A percentile compares a stretch with the other conserved stretches of the same genome.
Conservation (phyloP, 2,113 vertebrate genomes). For the Bathybates hornii region DNA sequence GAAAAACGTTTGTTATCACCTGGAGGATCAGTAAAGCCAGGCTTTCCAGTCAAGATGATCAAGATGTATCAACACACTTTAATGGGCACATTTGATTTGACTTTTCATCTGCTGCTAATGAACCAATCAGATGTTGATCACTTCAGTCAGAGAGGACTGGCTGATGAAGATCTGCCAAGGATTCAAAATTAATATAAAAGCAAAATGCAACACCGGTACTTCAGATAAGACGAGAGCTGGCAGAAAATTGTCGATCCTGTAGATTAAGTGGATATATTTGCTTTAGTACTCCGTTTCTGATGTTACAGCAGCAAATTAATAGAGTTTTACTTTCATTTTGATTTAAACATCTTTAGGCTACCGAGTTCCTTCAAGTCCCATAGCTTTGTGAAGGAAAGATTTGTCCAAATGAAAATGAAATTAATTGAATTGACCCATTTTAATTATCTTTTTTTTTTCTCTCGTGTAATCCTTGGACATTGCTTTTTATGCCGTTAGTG, state of each 20-base stretch:
- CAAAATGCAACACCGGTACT: not conserved
- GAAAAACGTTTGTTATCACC: not conserved
- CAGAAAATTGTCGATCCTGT: not conserved
- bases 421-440: not conserved
- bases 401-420: not conserved
- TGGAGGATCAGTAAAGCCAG: not conserved
- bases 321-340: not conserved
- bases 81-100: not conserved
- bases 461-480: rapidly evolving
- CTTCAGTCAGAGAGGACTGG: not conserved
- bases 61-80: not conserved
- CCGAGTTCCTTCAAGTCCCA: not conserved
- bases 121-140: not conserved
- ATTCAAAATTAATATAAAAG: no score
- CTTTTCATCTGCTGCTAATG: not conserved
- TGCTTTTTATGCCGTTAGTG: not conserved
- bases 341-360: not conserved
- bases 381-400: not conserved
- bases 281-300: not conserved
- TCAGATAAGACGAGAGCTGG: not conserved
- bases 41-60: rapidly evolving
- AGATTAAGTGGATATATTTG: not conserved
- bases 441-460: rapidly evolving
- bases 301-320: not conserved
- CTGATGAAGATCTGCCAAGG: not conserved